Conservation (phyloP, 1,140 invertebrate species). For the Mactra quadrangularis region DNA sequence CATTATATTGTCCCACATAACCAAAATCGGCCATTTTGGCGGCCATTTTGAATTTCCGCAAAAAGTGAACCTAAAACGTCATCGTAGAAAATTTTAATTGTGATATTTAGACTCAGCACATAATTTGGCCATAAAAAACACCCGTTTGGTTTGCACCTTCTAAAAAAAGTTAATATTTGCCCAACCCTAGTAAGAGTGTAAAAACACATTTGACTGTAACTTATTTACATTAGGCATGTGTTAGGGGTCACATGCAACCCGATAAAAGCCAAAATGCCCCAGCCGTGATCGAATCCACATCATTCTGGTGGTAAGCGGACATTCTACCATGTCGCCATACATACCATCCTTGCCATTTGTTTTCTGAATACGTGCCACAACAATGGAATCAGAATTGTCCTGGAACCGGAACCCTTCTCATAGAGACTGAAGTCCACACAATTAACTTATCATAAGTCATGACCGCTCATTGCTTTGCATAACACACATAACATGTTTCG, state of each 20-base stretch:
- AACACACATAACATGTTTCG: background rate
- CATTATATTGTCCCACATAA: too few species aligned
- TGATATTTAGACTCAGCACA: too few species aligned
- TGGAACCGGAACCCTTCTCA: background rate
- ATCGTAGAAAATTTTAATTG: too few species aligned
- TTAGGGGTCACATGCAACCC: background rate
- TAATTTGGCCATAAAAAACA: too few species aligned
- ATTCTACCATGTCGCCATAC: background rate
- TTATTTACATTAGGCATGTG: background rate
- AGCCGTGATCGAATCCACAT: background rate
- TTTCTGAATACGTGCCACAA: background rate
- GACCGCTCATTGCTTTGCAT: background rate
- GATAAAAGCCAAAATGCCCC: background rate
- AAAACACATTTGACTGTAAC: too few species aligned
- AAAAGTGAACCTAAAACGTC: too few species aligned
- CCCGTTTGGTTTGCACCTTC: too few species aligned
- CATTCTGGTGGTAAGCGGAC: background rate
- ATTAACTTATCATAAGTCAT: background rate
- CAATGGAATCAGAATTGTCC: background rate
- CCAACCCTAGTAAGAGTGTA: too few species aligned
- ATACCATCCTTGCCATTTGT: background rate
- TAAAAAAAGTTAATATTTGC: too few species aligned
- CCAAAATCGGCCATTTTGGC: too few species aligned
- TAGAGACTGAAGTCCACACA: background rate
- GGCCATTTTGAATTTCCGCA: too few species aligned